Base-by-base conservation (phyloP, 2,797 vertebrate species). In the Tympanoctomys barrerae region DNA sequence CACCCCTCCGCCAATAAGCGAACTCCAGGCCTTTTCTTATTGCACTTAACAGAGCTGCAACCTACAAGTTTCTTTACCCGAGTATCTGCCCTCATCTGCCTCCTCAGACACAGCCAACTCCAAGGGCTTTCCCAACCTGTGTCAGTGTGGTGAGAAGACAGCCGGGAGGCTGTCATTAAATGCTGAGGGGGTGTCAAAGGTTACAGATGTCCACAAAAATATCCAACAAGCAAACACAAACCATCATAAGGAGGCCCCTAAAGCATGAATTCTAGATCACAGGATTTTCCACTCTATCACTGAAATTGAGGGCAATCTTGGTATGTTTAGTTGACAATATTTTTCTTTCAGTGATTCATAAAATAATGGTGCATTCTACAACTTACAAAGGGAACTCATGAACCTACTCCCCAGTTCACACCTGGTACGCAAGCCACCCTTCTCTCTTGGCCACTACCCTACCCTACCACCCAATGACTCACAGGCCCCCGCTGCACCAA, bases 281-380 rank as follows among this genome's bases (percentile, higher is more conserved):
- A 80, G 24, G 83, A 64, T 70, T 89, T 93, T 77, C 71, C 31
- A 87, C 95, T 80, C 80, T 84, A 84, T 96, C 64, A 94, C 80
- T 57, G 21, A 91, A 92, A 97, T 10, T 21, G 12, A 92, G 77
- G 59, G 46, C 64, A 46, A 83, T 87, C 21, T 66, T 82, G 61
- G 31, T 81, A 36, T 89, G 57, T 59, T 94, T 62, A 90, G 85
- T 7, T 90, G 36, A 28, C 13, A 73, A 9, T 36, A 70, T 86
- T 81, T 96, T 93, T 94, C 84, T 79, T 80, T 70, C 16, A 73
- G 39, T 70, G 31, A 61, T 64, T 92, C 86, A 88, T 90, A 85
- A 94, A 93, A 95, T 61, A 96, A 80, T 52, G n/a, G 73, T 46
- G 73, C 13, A 46, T 2, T 75, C 28, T 75, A 75, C 42, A 46